Conservation (phyloP, 2,888 invertebrate species). For the Athalia circularis region DNA sequence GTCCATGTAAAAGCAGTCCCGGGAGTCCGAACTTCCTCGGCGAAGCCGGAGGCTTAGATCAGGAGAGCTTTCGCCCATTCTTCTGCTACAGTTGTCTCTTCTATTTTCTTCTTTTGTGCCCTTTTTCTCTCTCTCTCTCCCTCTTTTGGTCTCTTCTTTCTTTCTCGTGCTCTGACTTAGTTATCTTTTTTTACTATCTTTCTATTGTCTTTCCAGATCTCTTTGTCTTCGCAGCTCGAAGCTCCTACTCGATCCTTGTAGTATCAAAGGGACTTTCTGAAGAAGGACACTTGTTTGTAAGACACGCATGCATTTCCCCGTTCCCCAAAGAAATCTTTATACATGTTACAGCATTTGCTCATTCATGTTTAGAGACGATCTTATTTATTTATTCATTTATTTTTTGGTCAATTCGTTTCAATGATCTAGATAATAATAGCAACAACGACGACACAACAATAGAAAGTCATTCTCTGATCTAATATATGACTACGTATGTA, state of each 20-base stretch:
- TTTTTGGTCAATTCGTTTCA: too few species aligned
- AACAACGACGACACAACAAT: too few species aligned
- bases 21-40: constrained; percentile 89
- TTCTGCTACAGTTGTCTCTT: constrained; percentile 47
- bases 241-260: constrained; percentile 36
- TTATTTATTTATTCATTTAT: not conserved
- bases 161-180: constrained; percentile 34
- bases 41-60: constrained; percentile 90
- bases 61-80: constrained; percentile 86
- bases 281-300: constrained; percentile 34
- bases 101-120: constrained; percentile 48
- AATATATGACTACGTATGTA: too few species aligned
- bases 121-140: constrained; percentile 46
- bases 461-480: too few species aligned
- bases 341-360: not conserved
- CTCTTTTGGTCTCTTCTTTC: not conserved
- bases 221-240: constrained; percentile 16
- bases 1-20: constrained; percentile 94
- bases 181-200: constrained; percentile 17
- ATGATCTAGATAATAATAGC: too few species aligned
- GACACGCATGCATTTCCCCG: not conserved
- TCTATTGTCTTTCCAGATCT: constrained; percentile 35
- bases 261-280: constrained; percentile 37
- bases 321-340: not conserved
- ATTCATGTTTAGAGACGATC: not conserved